Evolutionary conservation across 2,113 vertebrate genomes (phyloP).

Genomic region (Enhydra lutris): DNA sequence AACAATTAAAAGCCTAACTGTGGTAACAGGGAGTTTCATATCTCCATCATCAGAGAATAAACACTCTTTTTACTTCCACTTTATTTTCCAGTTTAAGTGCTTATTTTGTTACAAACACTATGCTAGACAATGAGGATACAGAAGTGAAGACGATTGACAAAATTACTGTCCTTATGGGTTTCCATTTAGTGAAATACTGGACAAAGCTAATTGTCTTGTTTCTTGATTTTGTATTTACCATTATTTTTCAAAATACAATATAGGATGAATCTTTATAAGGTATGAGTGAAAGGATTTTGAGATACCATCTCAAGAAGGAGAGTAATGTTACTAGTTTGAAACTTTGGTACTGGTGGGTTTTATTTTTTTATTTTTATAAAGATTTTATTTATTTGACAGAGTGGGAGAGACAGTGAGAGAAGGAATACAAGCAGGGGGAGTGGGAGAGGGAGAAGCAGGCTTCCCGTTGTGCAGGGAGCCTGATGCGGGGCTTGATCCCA

Average conservation of each 20-base stretch:
- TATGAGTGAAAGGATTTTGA: background rate
- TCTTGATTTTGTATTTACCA: background rate
- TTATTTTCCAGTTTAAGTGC: background rate
- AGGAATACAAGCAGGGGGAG: too few species aligned
- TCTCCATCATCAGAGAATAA: background rate
- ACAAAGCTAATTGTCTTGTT: background rate
- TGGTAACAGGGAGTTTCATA: background rate
- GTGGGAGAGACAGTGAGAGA: too few species aligned
- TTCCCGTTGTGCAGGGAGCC: too few species aligned
- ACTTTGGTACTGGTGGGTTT: background rate
- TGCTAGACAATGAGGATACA: background rate
- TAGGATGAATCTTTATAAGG: background rate
- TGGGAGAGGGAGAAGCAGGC: too few species aligned
- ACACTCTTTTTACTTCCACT: background rate
- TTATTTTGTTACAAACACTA: background rate
- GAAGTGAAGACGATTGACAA: background rate
- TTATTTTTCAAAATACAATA: constrained; percentile 12
- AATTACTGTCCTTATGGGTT: background rate
- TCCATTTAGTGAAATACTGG: background rate
- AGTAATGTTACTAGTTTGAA: background rate
- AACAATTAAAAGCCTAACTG: background rate
- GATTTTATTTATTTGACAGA: too few species aligned
- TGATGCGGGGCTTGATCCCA: too few species aligned
- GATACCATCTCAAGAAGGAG: background rate
- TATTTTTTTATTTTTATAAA: too few species aligned